phyloP scores from a whole-genome alignment of 2,888 invertebrate species.

The Dicyrtoma fusca region DNA sequence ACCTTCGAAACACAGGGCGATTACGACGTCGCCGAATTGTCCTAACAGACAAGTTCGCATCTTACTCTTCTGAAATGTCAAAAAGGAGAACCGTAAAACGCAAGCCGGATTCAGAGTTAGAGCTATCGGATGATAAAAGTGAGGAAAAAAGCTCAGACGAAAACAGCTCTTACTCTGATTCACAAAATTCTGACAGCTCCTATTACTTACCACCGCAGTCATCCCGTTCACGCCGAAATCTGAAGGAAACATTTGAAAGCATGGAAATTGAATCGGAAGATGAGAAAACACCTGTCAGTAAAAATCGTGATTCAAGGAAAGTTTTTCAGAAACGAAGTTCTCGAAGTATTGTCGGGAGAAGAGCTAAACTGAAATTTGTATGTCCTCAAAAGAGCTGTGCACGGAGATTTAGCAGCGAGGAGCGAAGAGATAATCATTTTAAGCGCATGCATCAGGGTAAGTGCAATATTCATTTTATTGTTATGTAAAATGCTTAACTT shows the following conservation, averaged over 20 bases:
- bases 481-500: neutral
- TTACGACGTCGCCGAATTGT: too few species aligned
- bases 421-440: slow-evolving; percentile 11
- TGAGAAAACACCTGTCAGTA: neutral
- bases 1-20: too few species aligned
- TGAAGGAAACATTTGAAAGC: too few species aligned
- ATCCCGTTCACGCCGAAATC: too few species aligned
- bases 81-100: neutral
- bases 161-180: neutral
- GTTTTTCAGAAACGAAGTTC: neutral
- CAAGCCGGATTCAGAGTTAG: neutral
- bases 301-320: neutral
- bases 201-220: too few species aligned
- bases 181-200: too few species aligned
- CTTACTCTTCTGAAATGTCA: neutral
- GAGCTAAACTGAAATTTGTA: neutral
- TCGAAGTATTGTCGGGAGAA: neutral
- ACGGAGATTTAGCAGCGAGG: neutral
- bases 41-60: too few species aligned
- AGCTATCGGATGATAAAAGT: neutral
- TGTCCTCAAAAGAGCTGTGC: neutral
- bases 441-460: slow-evolving; percentile 13
- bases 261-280: neutral
- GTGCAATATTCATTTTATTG: neutral
- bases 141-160: neutral